Evolutionary conservation across 1,140 invertebrate species (phyloP), one percentile per base, ranked within the genome.

Genomic region (Drosophila busckii): DNA sequence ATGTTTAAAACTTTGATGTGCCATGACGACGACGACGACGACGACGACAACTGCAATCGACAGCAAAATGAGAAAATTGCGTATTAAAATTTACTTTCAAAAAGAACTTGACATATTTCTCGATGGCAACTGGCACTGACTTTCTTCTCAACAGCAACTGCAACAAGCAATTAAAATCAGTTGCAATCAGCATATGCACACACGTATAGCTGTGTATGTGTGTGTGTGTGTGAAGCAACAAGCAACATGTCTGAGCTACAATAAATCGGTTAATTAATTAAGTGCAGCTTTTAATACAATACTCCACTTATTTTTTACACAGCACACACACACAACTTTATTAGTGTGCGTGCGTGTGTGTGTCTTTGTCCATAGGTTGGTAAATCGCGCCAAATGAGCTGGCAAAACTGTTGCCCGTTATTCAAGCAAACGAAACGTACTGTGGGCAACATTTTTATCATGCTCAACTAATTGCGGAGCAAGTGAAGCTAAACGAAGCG

Each of bases 231-330:
- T 46, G 32, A 16, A 10, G 9, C 17, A 10, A 4, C 3, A 7
- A 46, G 17, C 17, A n/a, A n/a, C n/a, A n/a, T n/a, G n/a, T n/a
- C 17, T 8, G 12, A 22, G 23, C 3, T 38, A 44, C 44, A 50
- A 35, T 46, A 60, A 73, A 75, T 73, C 22, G 69, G 52, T 69
- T 75, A 75, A 73, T 73, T 73, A 75, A 73, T 75, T 75, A 54
- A 64, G 56, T 50, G 63, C 58, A 75, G 69, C 42, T 46, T n/a
- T n/a, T 59, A 58, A 64, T 73, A 75, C 52, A 16, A 25, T 7
- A n/a, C 17, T 20, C 2, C 7, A 3, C 37, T 25, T 35, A 26
- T 26, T 26, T 9, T 15, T 46, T 50, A 7, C 23, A 17, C 37
- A 38, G 35, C 9, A 42, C 38, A 32, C 38, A 34, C 8, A 28